phyloP scores from a whole-genome alignment of 1,140 invertebrate species.

The Megalopta genalis region DNA sequence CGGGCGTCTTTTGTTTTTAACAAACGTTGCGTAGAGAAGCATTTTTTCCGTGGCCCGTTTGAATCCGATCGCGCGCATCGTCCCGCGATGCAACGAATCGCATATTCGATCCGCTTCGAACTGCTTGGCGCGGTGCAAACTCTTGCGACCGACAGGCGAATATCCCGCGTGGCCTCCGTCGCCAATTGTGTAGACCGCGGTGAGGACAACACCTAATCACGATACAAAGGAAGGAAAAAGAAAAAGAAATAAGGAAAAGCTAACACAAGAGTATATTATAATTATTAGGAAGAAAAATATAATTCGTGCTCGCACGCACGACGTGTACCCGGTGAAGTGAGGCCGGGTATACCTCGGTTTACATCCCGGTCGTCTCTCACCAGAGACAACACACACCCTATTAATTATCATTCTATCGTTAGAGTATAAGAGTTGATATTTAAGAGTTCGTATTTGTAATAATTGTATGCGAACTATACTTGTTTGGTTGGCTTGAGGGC shows the following conservation, averaged over 20 bases:
- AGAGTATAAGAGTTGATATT: constrained; percentile 80
- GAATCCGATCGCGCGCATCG: too few relatives aligned
- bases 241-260: background rate
- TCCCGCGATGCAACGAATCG: too few relatives aligned
- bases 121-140: too few relatives aligned
- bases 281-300: constrained; percentile 20
- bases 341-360: background rate
- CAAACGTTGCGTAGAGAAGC: too few relatives aligned
- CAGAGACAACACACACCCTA: constrained; percentile 45
- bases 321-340: constrained; percentile 4
- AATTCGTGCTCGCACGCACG: constrained; percentile 1
- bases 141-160: too few relatives aligned
- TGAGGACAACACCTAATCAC: background rate
- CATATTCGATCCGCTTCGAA: too few relatives aligned
- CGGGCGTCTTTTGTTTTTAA: too few relatives aligned
- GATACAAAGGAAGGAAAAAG: background rate
- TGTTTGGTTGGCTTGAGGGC: constrained; percentile 81
- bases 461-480: constrained; percentile 79
- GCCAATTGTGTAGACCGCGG: background rate
- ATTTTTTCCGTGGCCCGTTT: too few relatives aligned
- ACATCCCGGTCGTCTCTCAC: background rate
- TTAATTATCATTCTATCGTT: constrained; percentile 76
- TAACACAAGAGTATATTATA: constrained; percentile 11
- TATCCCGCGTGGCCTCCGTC: background rate
- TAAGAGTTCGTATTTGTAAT: constrained; percentile 79